Conservation (phyloP, 2,888 invertebrate species). For the Drosophila tripunctata region DNA sequence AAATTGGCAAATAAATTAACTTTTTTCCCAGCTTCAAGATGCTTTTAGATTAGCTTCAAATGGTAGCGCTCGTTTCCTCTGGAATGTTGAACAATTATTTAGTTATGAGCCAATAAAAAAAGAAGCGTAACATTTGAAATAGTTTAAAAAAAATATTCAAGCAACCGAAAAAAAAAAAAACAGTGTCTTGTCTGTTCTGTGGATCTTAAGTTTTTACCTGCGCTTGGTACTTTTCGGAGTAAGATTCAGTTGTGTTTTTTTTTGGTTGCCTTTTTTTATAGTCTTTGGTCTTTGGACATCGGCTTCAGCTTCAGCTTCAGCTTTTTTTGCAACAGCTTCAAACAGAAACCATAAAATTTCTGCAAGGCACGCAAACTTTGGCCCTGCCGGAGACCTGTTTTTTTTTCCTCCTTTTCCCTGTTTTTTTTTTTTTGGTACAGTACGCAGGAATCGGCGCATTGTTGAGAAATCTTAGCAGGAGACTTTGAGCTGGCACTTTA, state of each 20-base stretch:
- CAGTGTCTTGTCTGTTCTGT: conserved; percentile 2
- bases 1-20: too few relatives aligned
- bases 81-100: conserved; percentile 22
- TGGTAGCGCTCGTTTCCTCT: not conserved
- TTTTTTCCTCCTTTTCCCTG: not conserved
- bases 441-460: conserved; percentile 56
- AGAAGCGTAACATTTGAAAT: conserved; percentile 15
- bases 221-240: conserved; percentile 30
- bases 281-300: not conserved
- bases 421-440: conserved; percentile 50
- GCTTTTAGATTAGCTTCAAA: not conserved
- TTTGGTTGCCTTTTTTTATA: conserved; percentile 25
- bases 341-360: conserved; percentile 52
- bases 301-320: conserved; percentile 4
- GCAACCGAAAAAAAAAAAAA: not conserved
- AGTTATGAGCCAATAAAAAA: conserved; percentile 9
- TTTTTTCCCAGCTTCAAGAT: not conserved
- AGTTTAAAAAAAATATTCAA: conserved; percentile 23
- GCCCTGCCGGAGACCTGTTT: conserved; percentile 68
- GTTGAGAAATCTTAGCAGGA: conserved; percentile 69
- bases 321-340: too few relatives aligned
- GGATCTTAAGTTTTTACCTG: conserved; percentile 53
- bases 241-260: not conserved
- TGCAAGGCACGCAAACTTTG: conserved; percentile 77
- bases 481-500: conserved; percentile 64